Evolutionary conservation across 2,797 vertebrate genomes (phyloP), one percentile per base, ranked within the genome.

Genomic region (Salmo trutta): DNA sequence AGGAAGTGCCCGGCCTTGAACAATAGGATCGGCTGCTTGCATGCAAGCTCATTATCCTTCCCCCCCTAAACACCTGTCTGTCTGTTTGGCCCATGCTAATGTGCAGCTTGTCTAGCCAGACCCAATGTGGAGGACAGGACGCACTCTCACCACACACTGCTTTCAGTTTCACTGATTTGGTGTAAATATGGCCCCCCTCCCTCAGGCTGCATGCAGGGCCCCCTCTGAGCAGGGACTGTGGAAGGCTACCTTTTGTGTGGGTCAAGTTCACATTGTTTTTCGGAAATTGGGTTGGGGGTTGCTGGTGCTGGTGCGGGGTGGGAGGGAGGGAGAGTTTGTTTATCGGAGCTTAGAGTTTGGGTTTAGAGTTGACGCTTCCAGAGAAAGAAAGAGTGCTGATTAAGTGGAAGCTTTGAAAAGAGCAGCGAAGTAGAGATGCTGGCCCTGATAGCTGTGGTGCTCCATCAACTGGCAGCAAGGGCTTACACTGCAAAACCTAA

Each of bases 31-130:
- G 65, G 51, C 68, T 73, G 79, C 73, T 59, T 75, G 73, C 65
- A 62, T 68, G 72, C 74, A 78, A 78, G 69, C 81, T 87, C 76
- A 84, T 84, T 81, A 80, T 84, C 71, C 75, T 19, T n/a, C 75
- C 27, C 24, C 47, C 62, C n/a, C 33, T 15, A 14, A 53, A 76
- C 76, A 75, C 41, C 74, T 54, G 36, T 67, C 66, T 84, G 67
- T 79, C 70, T 84, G 67, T 81, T 68, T 82, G 73, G 72, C 59
- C 54, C 76, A 82, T 76, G 81, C 72, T 80, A 78, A 79, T 81
- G 65, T 52, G 73, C 21, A 21, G 71, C 67, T 69, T 54, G 74
- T 79, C 75, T 80, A 75, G 72, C 65, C 78, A 70, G 53, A 68
- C 59, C 52, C 69, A 67, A 27, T 68, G 21, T 70, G 73, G 14